Evolutionary conservation across 92 coral and sea anemone species (phyloP), one percentile per base, ranked within the genome.

Genomic region (Montipora capitata): DNA sequence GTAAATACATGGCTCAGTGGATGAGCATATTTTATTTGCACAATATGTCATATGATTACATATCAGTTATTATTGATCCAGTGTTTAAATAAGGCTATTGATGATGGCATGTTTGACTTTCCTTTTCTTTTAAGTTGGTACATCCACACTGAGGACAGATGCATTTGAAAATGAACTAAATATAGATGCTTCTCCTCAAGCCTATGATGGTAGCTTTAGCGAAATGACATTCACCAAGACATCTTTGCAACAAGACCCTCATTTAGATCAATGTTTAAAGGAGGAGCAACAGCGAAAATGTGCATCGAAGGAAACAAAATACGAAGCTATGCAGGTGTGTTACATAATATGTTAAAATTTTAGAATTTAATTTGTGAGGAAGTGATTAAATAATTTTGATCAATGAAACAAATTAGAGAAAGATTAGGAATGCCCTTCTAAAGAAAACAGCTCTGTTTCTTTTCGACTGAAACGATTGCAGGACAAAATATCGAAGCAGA

Each of bases 311-410:
- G 77, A 57, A 73, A 58, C 81, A 80, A 83, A 70, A 66, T 87
- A 68, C 70, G 84, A 14, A 43, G 85, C 88, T 56, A 86, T 94
- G 94, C 98, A 92, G 98, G 98, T 94, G 51, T 17, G 81, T 9
- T 44, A 1, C 4, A 16, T 5, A 41, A 72, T 3, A 6, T 57
- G 1, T 10, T 4, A 20, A 5, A 10, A 12, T 27, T 27, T 27
- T 27, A 5, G 12, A 0, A 27, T 17, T 7, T 5, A 59, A 59
- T 13, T 4, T 59, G 16, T 2, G 16, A 59, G 15, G 17, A n/a
- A 3, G 35, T 27, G 35, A 27, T 27, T 27, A 27, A 27, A 0
- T 27, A 27, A 0, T 27, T 27, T 27, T 27, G 35, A 4, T 18
- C 39, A 63, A 16, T 17, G 39, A 63, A 63, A 18, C 2, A 0